Evolutionary conservation across 2,888 invertebrate species (phyloP), one percentile per base, ranked within the genome.

Genomic region (Stictocephala bisonia): DNA sequence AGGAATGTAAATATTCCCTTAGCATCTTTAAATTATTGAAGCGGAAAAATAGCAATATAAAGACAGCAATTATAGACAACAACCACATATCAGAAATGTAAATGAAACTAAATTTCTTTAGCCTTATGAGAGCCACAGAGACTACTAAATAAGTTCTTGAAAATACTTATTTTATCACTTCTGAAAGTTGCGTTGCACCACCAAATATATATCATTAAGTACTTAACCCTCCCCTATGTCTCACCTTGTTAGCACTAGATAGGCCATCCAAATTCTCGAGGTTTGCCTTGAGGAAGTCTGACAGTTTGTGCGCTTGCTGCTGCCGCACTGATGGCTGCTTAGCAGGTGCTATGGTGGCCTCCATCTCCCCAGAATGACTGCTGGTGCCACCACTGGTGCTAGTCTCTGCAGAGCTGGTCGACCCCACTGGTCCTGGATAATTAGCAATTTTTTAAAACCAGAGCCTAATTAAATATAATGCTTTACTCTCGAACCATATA

Each of bases 221-320:
- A n/a, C n/a, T n/a, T n/a, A n/a, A n/a, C 35, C 35, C 11, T 11
- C 35, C 35, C 35, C 11, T 35, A 7, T 35, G 18, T 40, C n/a
- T 71, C 69, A 80, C 80, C 77, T 81, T 81, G 60, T 81, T 81
- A 9, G 81, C 78, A 73, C 79, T 80, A 15, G 80, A 79, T 2
- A 89, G 83, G 0, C 90, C 90, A 82, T 92, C 92, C 74, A 92
- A 83, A 81, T 88, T 91, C 80, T 92, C 92, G 76, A 91, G 83
- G 84, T 91, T 92, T 7, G 90, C 89, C 80, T 92, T 88, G 75
- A 91, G 84, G 82, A 92, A 92, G 82, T 92, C 92, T 15, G 90
- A 89, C 29, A 92, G 85, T 82, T 91, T 91, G 78, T 81, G 76
- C 18, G 76, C 82, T 78, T 85, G 84, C 73, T 82, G 83, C 72